A percentile compares a stretch with the other conserved stretches of the same genome.
Evolutionary conservation across 2,888 invertebrate genomes (phyloP).

Genomic region (Polyommatus icarus): DNA sequence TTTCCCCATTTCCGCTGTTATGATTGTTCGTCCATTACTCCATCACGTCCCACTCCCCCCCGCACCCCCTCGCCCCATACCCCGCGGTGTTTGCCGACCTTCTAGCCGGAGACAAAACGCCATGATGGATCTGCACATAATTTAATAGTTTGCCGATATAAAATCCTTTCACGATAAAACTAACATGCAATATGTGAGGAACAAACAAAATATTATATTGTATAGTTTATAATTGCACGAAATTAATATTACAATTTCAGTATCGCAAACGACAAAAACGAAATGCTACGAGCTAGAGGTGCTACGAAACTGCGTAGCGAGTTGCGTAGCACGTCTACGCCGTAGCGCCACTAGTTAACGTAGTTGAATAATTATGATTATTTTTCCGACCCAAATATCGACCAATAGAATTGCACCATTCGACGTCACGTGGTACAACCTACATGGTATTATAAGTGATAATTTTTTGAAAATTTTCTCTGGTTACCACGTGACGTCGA

Average conservation of each 20-base stretch:
- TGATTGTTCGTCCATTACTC: conserved; percentile 6
- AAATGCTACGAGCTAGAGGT: too few relatives aligned
- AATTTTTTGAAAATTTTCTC: too few relatives aligned
- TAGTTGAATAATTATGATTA: too few relatives aligned
- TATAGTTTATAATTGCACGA: too few relatives aligned
- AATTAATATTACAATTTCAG: too few relatives aligned
- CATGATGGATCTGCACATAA: conserved; percentile 7
- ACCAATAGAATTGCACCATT: too few relatives aligned
- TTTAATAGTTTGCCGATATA: conserved; percentile 17
- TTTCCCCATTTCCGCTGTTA: conserved; percentile 9
- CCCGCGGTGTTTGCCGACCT: not conserved
- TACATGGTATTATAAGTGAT: too few relatives aligned
- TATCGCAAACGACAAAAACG: too few relatives aligned
- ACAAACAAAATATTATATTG: not conserved
- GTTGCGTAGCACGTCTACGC: not conserved
- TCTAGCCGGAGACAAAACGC: conserved; percentile 15
- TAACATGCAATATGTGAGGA: not conserved
- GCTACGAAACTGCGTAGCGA: not conserved
- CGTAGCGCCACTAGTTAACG: too few relatives aligned
- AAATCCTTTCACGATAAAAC: not conserved
- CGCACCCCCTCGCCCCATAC: not conserved
- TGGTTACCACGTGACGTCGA: too few relatives aligned
- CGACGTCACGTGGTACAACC: too few relatives aligned
- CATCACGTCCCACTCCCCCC: not conserved
- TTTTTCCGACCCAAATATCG: too few relatives aligned